These are phyloP conservation scores for Campaea margaritaria DNA, from an alignment of 2,888 invertebrate genomes.

Conservation along the genomic window DNA sequence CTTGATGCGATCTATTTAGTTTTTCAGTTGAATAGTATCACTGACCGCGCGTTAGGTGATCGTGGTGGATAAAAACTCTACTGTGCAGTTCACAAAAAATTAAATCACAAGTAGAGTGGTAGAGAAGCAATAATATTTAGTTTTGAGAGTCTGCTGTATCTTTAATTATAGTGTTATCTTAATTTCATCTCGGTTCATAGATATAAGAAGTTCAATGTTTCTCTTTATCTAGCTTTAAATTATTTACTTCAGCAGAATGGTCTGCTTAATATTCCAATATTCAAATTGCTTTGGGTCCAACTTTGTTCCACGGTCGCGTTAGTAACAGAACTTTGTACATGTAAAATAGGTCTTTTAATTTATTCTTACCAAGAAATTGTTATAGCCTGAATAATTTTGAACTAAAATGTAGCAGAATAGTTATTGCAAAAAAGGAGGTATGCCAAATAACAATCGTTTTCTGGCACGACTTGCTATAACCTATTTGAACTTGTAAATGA, in stretches of 20 bases:
- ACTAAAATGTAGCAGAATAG: constrained; percentile 2
- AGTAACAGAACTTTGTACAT: constrained; percentile 60
- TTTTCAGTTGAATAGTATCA: constrained; percentile 44
- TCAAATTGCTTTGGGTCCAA: constrained; percentile 75
- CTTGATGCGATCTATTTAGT: constrained; percentile 58
- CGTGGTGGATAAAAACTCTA: too few relatives aligned
- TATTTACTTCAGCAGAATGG: constrained; percentile 54
- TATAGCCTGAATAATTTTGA: constrained; percentile 3
- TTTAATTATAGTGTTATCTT: constrained; percentile 18
- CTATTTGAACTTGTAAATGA: too few relatives aligned
- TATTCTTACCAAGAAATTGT: constrained; percentile 36
- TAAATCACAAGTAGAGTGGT: too few relatives aligned
- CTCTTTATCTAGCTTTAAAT: constrained; percentile 43
- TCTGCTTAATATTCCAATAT: constrained; percentile 76
- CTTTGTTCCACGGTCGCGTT: constrained; percentile 71
- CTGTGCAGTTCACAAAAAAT: too few relatives aligned
- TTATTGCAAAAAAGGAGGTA: not conserved
- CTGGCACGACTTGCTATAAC: too few relatives aligned
- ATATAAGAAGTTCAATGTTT: constrained; percentile 37
- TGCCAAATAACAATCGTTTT: too few relatives aligned
- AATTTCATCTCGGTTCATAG: constrained; percentile 25
- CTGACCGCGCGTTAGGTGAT: constrained; percentile 1
- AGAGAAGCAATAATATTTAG: not conserved
- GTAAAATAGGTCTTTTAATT: constrained; percentile 65
- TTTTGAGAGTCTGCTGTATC: not conserved